Conservation (phyloP, 1,140 invertebrate species). For the Tetramorium alpestre region DNA sequence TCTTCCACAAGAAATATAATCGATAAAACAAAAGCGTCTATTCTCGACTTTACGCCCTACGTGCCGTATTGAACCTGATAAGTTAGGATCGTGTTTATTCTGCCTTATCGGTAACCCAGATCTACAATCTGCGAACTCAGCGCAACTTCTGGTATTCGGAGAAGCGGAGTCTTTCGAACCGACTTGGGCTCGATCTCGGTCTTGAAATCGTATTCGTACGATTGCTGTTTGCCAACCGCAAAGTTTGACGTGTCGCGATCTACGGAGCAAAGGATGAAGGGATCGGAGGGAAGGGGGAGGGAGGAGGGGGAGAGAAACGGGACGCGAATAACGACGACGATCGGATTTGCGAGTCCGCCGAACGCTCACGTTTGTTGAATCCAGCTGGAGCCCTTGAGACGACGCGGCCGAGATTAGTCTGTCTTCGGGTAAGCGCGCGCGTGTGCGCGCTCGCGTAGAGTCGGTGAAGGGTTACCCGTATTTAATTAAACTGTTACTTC, state of each 20-base stretch:
- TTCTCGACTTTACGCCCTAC: not conserved
- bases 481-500: constrained; percentile 79
- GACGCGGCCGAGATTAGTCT: constrained; percentile 69
- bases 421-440: constrained; percentile 64
- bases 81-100: constrained; percentile 41
- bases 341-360: constrained; percentile 71
- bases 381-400: constrained; percentile 59
- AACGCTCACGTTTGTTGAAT: constrained; percentile 62
- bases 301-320: constrained; percentile 65
- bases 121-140: constrained; percentile 46
- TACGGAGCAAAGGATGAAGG: constrained; percentile 3
- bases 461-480: constrained; percentile 75
- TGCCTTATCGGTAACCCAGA: constrained; percentile 32
- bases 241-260: constrained; percentile 55
- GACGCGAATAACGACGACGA: constrained; percentile 66
- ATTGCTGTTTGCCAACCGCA: constrained; percentile 57
- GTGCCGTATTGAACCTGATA: constrained; percentile 22
- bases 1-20: constrained; percentile 7
- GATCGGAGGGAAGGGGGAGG: not conserved
- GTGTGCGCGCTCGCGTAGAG: constrained; percentile 24
- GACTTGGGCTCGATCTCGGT: constrained; percentile 23
- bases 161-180: constrained; percentile 12
- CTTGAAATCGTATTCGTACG: constrained; percentile 50
- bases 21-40: constrained; percentile 13
- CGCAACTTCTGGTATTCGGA: constrained; percentile 12